These are phyloP conservation scores for Labeo calbasu DNA, from an alignment of 2,797 vertebrate species.

Conservation along the genomic window DNA sequence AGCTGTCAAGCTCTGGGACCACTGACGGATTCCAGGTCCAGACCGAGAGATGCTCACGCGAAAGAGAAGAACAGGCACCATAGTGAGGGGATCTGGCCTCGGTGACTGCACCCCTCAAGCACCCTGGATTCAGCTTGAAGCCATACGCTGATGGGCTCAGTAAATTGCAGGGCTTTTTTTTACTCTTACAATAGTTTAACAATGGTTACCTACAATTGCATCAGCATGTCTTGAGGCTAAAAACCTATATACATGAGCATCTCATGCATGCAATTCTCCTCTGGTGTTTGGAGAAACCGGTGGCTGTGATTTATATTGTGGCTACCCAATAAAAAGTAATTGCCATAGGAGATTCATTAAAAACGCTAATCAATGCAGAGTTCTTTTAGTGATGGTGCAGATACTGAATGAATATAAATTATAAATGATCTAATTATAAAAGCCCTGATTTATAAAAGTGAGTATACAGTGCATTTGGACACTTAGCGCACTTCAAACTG, in stretches of 20 bases:
- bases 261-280: slow-evolving; percentile 38
- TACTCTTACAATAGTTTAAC: slow-evolving; percentile 50
- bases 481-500: not conserved
- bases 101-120: slow-evolving; percentile 41
- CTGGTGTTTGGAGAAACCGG: slow-evolving; percentile 21
- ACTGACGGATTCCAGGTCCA: slow-evolving; percentile 29
- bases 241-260: slow-evolving; percentile 50
- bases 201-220: slow-evolving; percentile 60
- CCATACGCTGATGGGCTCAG: slow-evolving; percentile 46
- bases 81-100: slow-evolving; percentile 9
- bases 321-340: slow-evolving; percentile 21
- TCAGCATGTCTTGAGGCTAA: slow-evolving; percentile 58
- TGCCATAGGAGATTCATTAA: slow-evolving; percentile 40
- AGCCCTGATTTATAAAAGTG: not conserved
- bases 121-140: slow-evolving; percentile 35
- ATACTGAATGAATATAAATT: slow-evolving; percentile 7
- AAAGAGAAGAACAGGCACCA: not conserved
- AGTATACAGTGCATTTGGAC: not conserved
- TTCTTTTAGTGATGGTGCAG: slow-evolving; percentile 9
- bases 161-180: slow-evolving; percentile 49
- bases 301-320: slow-evolving; percentile 11
- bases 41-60: slow-evolving; percentile 7
- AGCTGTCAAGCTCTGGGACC: slow-evolving; percentile 42
- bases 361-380: slow-evolving; percentile 3
- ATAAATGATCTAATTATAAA: slow-evolving; percentile 30